Base-by-base conservation (phyloP, 2,888 invertebrate genomes). In the Hermaeophaga mercurialis region DNA sequence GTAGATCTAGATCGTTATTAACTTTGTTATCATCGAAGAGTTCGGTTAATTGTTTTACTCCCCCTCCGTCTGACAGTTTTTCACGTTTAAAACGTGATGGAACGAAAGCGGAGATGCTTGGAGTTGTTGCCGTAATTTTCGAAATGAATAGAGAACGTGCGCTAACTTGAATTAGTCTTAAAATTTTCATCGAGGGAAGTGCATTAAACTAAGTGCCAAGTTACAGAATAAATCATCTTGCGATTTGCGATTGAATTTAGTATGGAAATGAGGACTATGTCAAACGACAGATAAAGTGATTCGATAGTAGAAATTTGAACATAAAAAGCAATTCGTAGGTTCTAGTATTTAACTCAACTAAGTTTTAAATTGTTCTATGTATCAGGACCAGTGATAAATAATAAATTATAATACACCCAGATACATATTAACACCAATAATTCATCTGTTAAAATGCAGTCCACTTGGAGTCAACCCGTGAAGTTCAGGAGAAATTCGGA, bases 1-100 rank as follows among this genome's bases (percentile, higher is more conserved):
- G 12, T 12, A 12, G 11, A 31, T 31, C 26, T 46, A 22, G 34
- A 46, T 46, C 46, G 34, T 46, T 46, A 34, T 33, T 46, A 46
- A 46, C 34, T 46, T 46, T 22, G 46, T 46, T 46, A 46, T 9
- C 28, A 33, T 46, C n/a, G 34, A 46, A 46, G 34, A 34, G 46
- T 36, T 34, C 19, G 34, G 19, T 46, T n/a, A 33, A 33, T 36
- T 46, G 28, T 26, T 44, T 34, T 19, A 8, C 9, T 19, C 28
- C 6, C n/a, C 33, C 14, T n/a, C 12, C 31, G 45, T 45, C 45
- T 45, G 33, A 33, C 28, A 31, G 17, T 41, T 45, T 45, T 45
- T 45, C 19, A 22, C 34, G 46, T 24, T 46, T 46, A 46, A 46
- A 46, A 24, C 15, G 6, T 34, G 7, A 22, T 46, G 31, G 12